Base-by-base conservation (phyloP, 2,113 vertebrate species). In the Sorex fumeus region DNA sequence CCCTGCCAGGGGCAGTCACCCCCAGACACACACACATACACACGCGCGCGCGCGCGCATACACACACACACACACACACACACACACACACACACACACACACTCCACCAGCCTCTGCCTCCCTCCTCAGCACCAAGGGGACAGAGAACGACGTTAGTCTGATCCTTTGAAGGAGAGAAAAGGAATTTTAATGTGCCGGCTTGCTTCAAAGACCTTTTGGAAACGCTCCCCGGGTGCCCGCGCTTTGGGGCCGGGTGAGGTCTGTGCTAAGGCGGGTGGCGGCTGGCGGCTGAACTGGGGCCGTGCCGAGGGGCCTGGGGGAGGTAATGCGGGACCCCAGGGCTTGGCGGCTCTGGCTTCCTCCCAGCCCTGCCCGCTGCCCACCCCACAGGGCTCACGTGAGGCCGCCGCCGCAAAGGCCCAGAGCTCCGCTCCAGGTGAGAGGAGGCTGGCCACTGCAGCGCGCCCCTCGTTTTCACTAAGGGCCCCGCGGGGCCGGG, bases 1-100 rank as follows among this genome's bases (percentile, higher is more conserved):
- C 25, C 64, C 7, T 91, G 64, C 96, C 30, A 75, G 94, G 82
- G 36, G 96, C 91, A 93, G 84, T 95, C 91, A 87, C 92, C 80
- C 74, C 32, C 40, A 40, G 4, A 40, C 7, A 40, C 40, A 40
- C 3, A 40, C 40, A 40, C 40, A 7, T 7, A 40, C 40, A 4
- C 7, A 7, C 40, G 40, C 40, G 40, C 40, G 40, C 40, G 40
- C 40, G 40, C 40, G 7, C 40, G 7, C 40, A 40, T 7, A 40
- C 47, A 50, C 47, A 50, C 47, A 50, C 47, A 50, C 47, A 50
- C 47, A 50, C 47, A 50, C 47, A 50, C 47, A 50, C 47, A 50
- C 47, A 50, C 47, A 50, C 47, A 94, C 92, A 93, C 94, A 94
- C 81, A 95, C 88, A 79, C 95, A 45, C 86, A 66, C 64, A 28